Evolutionary conservation across 2,888 invertebrate species (phyloP), one percentile per base, ranked within the genome.

Genomic region (Perizoma flavofasciatum): DNA sequence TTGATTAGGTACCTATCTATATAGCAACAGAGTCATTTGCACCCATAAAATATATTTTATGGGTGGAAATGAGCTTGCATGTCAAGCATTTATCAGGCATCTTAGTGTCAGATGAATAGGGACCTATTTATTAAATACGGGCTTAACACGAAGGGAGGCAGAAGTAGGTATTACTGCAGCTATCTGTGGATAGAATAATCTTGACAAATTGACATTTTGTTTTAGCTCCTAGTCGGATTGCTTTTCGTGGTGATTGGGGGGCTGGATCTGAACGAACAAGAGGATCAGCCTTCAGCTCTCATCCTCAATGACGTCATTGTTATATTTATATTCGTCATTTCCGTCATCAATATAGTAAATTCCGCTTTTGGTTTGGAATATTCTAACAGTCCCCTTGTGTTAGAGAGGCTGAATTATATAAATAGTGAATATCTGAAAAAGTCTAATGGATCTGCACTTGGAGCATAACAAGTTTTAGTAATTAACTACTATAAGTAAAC

Each of bases 301-400:
- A 92, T 96, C 68, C 90, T 97, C 69, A 97, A 97, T 88, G 96
- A 97, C 84, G 78, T 96, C 71, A 96, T 96, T 72, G 93, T 97
- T 63, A 94, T 96, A 77, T 94, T 96, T 68, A 94, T 97, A 76
- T 97, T 97, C 88, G 82, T 96, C 52, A 96, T 97, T 83, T 96
- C 97, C 10, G 93, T 96, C 52, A 92, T 95, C 49, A 97, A 97
- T 82, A 95, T 97, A 63, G 93, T 97, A 49, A 96, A 96, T 77
- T 96, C 97, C 47, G 96, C 96, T 44, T 97, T 98, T 78, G 97
- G 97, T 52, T 95, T 97, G 69, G 96, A 97, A 78, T 95, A 95
- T 79, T 95, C 95, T 7, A 95, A 94, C 72, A 94, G 93, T 69
- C 94, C 95, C 0, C 82, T 95, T 54, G 86, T 92, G 68, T 85